Evolutionary conservation across 2,113 vertebrate genomes (phyloP).

Genomic region (Lota lota): DNA sequence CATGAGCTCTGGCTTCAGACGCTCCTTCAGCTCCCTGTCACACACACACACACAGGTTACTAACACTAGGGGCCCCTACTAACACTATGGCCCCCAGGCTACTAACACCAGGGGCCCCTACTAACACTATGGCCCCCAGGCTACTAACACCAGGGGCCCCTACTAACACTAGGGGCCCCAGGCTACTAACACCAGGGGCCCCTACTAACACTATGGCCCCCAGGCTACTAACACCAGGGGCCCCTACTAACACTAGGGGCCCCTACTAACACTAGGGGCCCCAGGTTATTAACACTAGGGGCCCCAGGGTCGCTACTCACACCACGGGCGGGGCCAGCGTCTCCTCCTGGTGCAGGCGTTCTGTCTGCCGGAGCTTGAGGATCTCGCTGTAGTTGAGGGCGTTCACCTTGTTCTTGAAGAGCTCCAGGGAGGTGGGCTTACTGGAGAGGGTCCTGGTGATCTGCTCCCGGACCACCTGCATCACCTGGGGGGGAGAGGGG

Average conservation of each 20-base stretch:
- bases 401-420: constrained; percentile 92
- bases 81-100: too few species aligned
- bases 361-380: constrained; percentile 90
- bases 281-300: too few species aligned
- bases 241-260: not conserved
- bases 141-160: not conserved
- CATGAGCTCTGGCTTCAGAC: constrained; percentile 89
- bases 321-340: constrained; percentile 88
- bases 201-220: too few species aligned
- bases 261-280: not conserved
- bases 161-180: not conserved
- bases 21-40: constrained; percentile 87
- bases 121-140: too few species aligned
- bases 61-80: not conserved
- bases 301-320: constrained; percentile 68
- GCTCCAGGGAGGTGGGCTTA: constrained; percentile 91
- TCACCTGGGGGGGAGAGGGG: constrained; percentile 72
- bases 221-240: too few species aligned
- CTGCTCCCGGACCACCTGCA: constrained; percentile 97
- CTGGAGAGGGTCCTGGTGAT: constrained; percentile 88
- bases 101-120: not conserved
- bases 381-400: constrained; percentile 92
- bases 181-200: not conserved
- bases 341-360: constrained; percentile 94
- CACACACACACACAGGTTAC: not conserved